Evolutionary conservation across 2,113 vertebrate species (phyloP).

Genomic region (Cinclus mexicanus): DNA sequence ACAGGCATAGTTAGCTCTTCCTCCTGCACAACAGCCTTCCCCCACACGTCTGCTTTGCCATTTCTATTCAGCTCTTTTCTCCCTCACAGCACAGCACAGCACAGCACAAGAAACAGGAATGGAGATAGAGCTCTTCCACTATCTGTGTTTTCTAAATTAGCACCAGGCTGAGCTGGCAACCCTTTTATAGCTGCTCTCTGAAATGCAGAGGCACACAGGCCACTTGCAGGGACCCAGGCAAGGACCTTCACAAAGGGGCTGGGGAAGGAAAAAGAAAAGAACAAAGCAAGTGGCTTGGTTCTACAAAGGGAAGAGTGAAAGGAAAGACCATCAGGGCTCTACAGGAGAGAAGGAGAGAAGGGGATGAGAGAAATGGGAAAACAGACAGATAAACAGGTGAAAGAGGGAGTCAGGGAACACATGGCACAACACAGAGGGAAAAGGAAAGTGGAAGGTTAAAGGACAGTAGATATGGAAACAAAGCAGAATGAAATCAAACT

Average conservation of each 20-base stretch:
- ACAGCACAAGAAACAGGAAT: not conserved
- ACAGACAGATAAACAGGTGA: not conserved
- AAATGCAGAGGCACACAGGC: not conserved
- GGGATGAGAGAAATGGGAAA: not conserved
- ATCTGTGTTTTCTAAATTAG: not conserved
- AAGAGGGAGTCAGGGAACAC: not conserved
- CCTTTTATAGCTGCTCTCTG: not conserved
- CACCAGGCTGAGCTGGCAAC: not conserved
- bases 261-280: not conserved
- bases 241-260: not conserved
- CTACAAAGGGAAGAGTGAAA: not conserved
- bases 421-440: not conserved
- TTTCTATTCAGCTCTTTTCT: not conserved
- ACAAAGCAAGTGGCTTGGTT: not conserved
- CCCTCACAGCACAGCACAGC: not conserved
- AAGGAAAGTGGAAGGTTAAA: not conserved
- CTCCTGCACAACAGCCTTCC: not conserved
- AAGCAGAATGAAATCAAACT: not conserved
- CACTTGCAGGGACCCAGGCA: not conserved
- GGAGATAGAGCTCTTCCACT: not conserved
- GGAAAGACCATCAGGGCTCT: not conserved
- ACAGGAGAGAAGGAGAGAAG: not conserved
- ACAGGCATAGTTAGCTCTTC: not conserved
- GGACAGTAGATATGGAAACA: not conserved
- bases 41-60: accelerated